phyloP scores from a whole-genome alignment of 1,140 invertebrate genomes.

The silkworm (Bombyx mori) region DNA sequence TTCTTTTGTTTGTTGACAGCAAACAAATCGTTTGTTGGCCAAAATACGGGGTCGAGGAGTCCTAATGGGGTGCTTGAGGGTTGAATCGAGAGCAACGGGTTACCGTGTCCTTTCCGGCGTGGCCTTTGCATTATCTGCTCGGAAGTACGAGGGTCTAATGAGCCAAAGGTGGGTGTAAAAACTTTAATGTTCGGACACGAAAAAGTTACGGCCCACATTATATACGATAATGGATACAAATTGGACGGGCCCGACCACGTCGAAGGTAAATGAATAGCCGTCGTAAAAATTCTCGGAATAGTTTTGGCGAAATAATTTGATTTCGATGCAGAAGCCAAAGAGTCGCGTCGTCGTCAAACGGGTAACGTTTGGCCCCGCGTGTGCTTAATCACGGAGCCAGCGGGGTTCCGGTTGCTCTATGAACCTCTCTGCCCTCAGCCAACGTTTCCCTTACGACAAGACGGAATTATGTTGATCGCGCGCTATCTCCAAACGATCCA shows the following conservation, averaged over 20 bases:
- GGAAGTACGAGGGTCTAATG: constrained; percentile 26
- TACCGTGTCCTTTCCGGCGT: constrained; percentile 56
- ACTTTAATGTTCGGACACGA: constrained; percentile 8
- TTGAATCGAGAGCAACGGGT: constrained; percentile 53
- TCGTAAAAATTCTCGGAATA: constrained; percentile 8
- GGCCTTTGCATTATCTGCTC: constrained; percentile 37
- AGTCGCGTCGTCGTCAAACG: constrained; percentile 12
- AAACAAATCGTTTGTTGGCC: constrained; percentile 66
- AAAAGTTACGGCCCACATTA: no score
- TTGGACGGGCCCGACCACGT: neutral
- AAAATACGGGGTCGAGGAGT: constrained; percentile 43
- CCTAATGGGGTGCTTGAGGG: constrained; percentile 55
- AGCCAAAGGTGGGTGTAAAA: constrained; percentile 29
- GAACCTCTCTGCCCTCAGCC: constrained; percentile 29
- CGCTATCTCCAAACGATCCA: constrained; percentile 24
- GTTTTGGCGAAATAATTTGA: constrained; percentile 7
- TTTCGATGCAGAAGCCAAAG: constrained; percentile 1
- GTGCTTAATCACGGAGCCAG: constrained; percentile 16
- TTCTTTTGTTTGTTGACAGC: constrained; percentile 63
- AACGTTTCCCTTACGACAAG: constrained; percentile 28
- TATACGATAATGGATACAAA: no score
- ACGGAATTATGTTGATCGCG: constrained; percentile 18
- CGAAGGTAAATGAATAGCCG: neutral
- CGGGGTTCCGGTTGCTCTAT: constrained; percentile 23
- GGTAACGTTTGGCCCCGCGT: constrained; percentile 9